These are phyloP conservation scores for Caenorhabditis uteleia DNA, from an alignment of 2,888 invertebrate genomes.

Conservation along the genomic window DNA sequence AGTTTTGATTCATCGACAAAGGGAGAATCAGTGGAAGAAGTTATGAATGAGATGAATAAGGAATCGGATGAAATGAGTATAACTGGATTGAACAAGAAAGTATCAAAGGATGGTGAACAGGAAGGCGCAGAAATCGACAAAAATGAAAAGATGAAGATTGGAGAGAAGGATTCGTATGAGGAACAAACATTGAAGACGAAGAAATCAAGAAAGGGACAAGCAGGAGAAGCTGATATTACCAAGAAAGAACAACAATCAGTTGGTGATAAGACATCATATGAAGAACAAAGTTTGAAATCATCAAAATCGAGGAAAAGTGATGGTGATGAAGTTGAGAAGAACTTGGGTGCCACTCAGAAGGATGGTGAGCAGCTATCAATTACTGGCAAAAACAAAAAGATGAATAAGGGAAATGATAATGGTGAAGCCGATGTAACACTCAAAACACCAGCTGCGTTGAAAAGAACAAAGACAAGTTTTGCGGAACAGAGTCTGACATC, in stretches of 20 bases:
- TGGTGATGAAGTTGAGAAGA: conserved; percentile 3
- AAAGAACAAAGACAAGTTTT: conserved; percentile 21
- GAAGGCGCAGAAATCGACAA: background rate
- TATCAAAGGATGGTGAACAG: conserved; percentile 8
- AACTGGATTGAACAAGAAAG: conserved; percentile 22
- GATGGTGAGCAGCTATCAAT: conserved; percentile 9
- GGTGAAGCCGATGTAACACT: conserved; percentile 6
- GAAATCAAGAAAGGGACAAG: conserved; percentile 4
- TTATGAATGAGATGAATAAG: conserved; percentile 18
- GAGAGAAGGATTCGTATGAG: conserved; percentile 19
- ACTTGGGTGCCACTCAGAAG: background rate
- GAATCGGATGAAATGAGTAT: conserved; percentile 20
- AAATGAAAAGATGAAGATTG: background rate
- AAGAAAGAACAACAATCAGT: conserved; percentile 11
- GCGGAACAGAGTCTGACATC: conserved; percentile 35
- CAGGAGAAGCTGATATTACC: conserved; percentile 4
- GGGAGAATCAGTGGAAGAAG: conserved; percentile 27
- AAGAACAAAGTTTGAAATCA: conserved; percentile 20
- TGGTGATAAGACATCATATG: conserved; percentile 17
- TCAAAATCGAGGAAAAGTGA: conserved; percentile 7
- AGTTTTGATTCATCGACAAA: conserved; percentile 34
- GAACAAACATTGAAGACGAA: conserved; percentile 18
- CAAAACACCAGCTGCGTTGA: conserved; percentile 5
- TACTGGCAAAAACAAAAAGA: conserved; percentile 11
- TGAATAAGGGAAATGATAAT: conserved; percentile 6